Percentiles rank a stretch among this genome's conserved stretches.
Conservation (phyloP, 2,888 invertebrate genomes). For the Elmis aenea region DNA sequence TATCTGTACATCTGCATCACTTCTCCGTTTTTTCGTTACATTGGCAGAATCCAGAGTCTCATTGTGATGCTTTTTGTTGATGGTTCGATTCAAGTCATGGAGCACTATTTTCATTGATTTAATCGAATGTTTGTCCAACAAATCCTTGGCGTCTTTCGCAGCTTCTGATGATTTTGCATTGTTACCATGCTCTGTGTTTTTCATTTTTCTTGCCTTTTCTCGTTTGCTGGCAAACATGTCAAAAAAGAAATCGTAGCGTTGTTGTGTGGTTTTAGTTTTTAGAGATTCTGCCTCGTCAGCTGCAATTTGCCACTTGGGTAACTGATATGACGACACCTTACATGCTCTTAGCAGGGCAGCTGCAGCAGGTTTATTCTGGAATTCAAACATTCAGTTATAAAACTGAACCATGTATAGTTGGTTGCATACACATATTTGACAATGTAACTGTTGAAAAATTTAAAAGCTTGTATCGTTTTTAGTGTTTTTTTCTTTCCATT, state of each 20-base stretch:
- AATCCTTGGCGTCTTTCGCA: no score
- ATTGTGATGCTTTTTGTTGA: neutral
- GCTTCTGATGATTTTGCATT: no score
- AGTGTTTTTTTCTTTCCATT: no score
- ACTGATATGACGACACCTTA: constrained; percentile 52
- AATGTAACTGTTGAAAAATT: no score
- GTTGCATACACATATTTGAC: no score
- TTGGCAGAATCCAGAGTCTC: neutral
- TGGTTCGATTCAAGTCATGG: neutral
- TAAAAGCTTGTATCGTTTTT: no score
- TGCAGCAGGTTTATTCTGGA: no score
- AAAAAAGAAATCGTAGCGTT: constrained; percentile 53
- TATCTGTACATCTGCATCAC: no score
- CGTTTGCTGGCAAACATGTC: constrained; percentile 19
- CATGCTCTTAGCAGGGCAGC: no score
- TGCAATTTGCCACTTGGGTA: constrained; percentile 64
- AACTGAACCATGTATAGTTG: no score
- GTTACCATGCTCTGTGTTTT: constrained; percentile 2
- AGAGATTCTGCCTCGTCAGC: constrained; percentile 71
- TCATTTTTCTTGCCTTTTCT: constrained; percentile 15
- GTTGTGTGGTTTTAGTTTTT: constrained; percentile 50
- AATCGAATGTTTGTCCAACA: neutral
- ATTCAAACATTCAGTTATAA: no score
- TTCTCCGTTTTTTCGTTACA: no score
- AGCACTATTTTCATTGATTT: neutral